Evolutionary conservation across 1,140 invertebrate genomes (phyloP).

Genomic region (Drosophila pseudoobscura): DNA sequence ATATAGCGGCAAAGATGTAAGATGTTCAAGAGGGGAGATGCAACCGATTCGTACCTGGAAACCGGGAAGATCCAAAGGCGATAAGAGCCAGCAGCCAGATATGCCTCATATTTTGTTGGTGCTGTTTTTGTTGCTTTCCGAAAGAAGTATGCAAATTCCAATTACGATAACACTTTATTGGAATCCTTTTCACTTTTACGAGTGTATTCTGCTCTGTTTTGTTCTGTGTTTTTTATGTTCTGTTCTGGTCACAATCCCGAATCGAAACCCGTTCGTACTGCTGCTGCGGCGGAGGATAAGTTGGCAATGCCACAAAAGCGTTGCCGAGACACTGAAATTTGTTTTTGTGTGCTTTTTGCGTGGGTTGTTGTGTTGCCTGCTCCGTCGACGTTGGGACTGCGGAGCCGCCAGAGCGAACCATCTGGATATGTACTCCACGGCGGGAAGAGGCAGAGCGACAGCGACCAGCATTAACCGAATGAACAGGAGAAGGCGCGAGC

Average conservation of each 20-base stretch:
- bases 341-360: slow-evolving; percentile 31
- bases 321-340: slow-evolving; percentile 66
- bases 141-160: slow-evolving; percentile 23
- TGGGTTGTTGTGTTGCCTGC: too few relatives aligned
- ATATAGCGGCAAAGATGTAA: slow-evolving; percentile 35
- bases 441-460: slow-evolving; percentile 23
- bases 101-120: slow-evolving; percentile 46
- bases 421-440: slow-evolving; percentile 3
- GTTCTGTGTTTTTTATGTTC: slow-evolving; percentile 3
- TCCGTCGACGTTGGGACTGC: too few relatives aligned
- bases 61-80: slow-evolving; percentile 47
- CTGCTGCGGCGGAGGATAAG: slow-evolving; percentile 32
- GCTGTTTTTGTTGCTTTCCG: slow-evolving; percentile 33
- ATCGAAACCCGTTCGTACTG: slow-evolving; percentile 49
- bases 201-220: not conserved
- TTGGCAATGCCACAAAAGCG: slow-evolving; percentile 10
- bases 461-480: slow-evolving; percentile 23
- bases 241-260: not conserved
- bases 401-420: too few relatives aligned
- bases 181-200: slow-evolving; percentile 45
- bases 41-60: slow-evolving; percentile 54
- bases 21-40: slow-evolving; percentile 11
- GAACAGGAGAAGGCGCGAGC: slow-evolving; percentile 28
- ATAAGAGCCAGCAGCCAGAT: slow-evolving; percentile 58
- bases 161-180: slow-evolving; percentile 17